Conservation (phyloP, 1,140 invertebrate species). For the Aphaenogaster ashmeadi region DNA sequence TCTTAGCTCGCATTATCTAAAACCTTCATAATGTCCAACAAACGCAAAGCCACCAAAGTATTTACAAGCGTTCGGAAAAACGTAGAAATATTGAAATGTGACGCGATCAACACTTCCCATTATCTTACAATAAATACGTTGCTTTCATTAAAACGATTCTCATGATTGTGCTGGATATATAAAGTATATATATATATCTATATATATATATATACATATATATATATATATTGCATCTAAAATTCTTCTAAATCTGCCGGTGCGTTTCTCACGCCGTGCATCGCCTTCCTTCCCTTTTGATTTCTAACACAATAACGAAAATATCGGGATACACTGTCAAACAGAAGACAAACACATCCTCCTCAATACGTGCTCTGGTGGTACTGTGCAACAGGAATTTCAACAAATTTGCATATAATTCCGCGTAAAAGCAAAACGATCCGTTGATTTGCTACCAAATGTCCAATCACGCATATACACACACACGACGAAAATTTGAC, state of each 20-base stretch:
- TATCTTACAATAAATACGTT: constrained; percentile 75
- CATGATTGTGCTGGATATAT: constrained; percentile 76
- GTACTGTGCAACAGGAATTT: constrained; percentile 81
- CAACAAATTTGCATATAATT: constrained; percentile 49
- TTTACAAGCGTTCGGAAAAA: constrained; percentile 69
- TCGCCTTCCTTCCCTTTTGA: constrained; percentile 40
- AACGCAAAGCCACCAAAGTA: constrained; percentile 70
- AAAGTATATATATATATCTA: constrained; percentile 58
- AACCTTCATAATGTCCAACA: constrained; percentile 66
- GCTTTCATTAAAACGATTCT: constrained; percentile 70
- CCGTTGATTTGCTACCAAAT: background rate
- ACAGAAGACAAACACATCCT: constrained; percentile 77
- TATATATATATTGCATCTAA: constrained; percentile 67
- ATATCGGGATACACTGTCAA: constrained; percentile 73
- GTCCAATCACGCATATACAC: constrained; percentile 25
- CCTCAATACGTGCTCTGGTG: constrained; percentile 77
- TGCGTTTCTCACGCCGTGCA: constrained; percentile 44
- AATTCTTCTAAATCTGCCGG: constrained; percentile 65
- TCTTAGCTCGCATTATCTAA: constrained; percentile 67
- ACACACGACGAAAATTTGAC: constrained; percentile 46
- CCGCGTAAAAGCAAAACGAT: constrained; percentile 32
- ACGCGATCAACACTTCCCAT: constrained; percentile 62
- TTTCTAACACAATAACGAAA: constrained; percentile 68
- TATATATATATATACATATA: constrained; percentile 29
- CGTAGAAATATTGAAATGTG: constrained; percentile 71